Percentiles rank a stretch among this genome's conserved stretches.
Evolutionary conservation across 92 coral and sea anemone genomes (phyloP).

Genomic region (Palythoa grandis): DNA sequence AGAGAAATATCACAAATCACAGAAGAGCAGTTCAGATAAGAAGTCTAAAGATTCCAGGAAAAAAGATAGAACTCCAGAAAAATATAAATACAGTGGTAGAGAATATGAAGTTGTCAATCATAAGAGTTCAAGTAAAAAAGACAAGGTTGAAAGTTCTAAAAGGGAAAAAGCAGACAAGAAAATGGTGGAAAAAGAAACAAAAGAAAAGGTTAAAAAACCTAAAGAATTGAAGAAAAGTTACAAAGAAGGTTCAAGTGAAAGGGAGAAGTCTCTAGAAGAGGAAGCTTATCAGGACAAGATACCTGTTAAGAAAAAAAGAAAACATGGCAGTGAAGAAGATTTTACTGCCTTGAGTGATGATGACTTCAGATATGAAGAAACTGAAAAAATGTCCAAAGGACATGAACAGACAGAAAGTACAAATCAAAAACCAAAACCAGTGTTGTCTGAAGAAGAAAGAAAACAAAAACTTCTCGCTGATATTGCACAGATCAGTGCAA

Average conservation of each 20-base stretch:
- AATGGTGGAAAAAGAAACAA: background rate
- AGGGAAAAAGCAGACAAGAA: background rate
- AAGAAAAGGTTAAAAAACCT: slow-evolving; percentile 6
- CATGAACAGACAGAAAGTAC: background rate
- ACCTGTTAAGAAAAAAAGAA: background rate
- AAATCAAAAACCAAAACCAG: background rate
- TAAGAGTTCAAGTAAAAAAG: slow-evolving; percentile 7
- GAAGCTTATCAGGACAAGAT: background rate
- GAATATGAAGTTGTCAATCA: background rate
- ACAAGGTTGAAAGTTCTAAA: background rate
- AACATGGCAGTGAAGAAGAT: background rate
- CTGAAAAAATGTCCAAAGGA: background rate
- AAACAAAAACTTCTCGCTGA: slow-evolving; percentile 19
- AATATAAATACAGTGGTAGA: slow-evolving; percentile 1
- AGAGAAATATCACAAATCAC: slow-evolving; percentile 18
- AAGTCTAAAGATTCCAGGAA: background rate
- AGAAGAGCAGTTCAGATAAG: slow-evolving; percentile 5
- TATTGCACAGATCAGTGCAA: slow-evolving; percentile 28
- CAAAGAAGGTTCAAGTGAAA: background rate
- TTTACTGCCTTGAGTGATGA: background rate
- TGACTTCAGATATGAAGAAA: background rate
- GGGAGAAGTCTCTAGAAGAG: background rate
- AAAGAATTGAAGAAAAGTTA: slow-evolving; percentile 10
- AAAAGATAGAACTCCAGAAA: slow-evolving; percentile 12
- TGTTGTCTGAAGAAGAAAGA: background rate